Base-by-base conservation (phyloP, 1,140 invertebrate genomes). In the Macrotrachela quadricornifera region DNA sequence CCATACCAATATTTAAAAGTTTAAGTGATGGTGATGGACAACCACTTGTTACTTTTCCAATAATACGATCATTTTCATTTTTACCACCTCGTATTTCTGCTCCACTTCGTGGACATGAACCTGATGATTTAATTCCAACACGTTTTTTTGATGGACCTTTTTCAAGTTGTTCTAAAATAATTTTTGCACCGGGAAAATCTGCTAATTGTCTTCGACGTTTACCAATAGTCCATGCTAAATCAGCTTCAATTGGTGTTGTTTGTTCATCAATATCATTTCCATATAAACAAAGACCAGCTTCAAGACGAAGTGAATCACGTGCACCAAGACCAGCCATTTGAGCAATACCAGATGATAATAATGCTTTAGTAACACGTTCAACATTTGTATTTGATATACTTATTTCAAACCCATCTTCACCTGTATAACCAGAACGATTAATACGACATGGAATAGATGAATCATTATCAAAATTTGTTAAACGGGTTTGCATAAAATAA, bases 361-460 rank as follows among this genome's bases (percentile, higher is more conserved):
- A 63, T 16, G 71, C 69, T 59, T 83, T 75, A 0, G 78, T 77
- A 0, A 96, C 65, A 0, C 64, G 54, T 39, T 57, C 63, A 11
- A 68, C 66, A 50, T 67, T 59, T 0, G 74, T 66, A 1, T 77
- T 75, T 0, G 79, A 77, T 38, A 94, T 74, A 0, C 88, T 94
- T 56, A 97, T 83, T 73, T 99, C 92, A 36, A 97, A 82, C 9
- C 94, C 94, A 71, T 99, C 94, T 72, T 99, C 94, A 0, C 85
- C 85, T 6, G 85, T 99, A 64, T 99, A 99, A 12, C 94, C 94
- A 66, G 91, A 97, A 30, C 91, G 74, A 0, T 87, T 88, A n/a
- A 95, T 75, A 56, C 87, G 55, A 56, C 82, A 83, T 30, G 21
- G 21, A 30, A 30, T 30, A 4, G 21, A 4, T 30, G 21, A 8